Evolutionary conservation across 2,888 invertebrate species (phyloP).

Genomic region (Pasiphila rectangulata): DNA sequence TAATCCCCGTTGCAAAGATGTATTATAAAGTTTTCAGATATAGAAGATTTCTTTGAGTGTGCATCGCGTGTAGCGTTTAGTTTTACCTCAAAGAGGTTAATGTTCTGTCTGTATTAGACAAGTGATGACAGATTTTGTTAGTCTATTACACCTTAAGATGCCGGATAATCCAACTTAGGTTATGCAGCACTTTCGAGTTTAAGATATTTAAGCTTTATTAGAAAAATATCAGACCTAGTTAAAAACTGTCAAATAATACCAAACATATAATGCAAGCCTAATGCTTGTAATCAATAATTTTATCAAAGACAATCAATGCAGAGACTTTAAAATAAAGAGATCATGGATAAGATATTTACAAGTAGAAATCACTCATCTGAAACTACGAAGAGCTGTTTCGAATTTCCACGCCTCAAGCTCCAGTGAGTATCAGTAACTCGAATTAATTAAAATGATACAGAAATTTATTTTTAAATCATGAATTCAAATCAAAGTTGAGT

Average conservation of each 20-base stretch:
- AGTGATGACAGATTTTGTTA: too few species aligned
- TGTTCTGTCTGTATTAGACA: too few species aligned
- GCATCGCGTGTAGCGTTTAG: constrained; percentile 5
- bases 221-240: too few species aligned
- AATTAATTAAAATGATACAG: constrained; percentile 33
- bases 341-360: not conserved
- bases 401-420: constrained; percentile 8
- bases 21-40: constrained; percentile 20
- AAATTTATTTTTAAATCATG: constrained; percentile 34
- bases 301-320: too few species aligned
- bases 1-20: constrained; percentile 28
- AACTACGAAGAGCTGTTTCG: constrained; percentile 9
- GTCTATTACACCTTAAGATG: too few species aligned
- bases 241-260: too few species aligned
- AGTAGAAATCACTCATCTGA: constrained; percentile 1
- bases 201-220: too few species aligned
- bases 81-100: too few species aligned
- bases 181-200: too few species aligned
- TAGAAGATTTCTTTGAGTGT: constrained; percentile 18
- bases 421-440: constrained; percentile 20
- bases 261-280: too few species aligned
- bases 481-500: constrained; percentile 37
- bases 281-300: constrained; percentile 1
- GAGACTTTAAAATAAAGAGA: not conserved
- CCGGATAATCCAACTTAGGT: too few species aligned